phyloP scores from a whole-genome alignment of 2,113 vertebrate species.

The Aptenodytes patagonicus region DNA sequence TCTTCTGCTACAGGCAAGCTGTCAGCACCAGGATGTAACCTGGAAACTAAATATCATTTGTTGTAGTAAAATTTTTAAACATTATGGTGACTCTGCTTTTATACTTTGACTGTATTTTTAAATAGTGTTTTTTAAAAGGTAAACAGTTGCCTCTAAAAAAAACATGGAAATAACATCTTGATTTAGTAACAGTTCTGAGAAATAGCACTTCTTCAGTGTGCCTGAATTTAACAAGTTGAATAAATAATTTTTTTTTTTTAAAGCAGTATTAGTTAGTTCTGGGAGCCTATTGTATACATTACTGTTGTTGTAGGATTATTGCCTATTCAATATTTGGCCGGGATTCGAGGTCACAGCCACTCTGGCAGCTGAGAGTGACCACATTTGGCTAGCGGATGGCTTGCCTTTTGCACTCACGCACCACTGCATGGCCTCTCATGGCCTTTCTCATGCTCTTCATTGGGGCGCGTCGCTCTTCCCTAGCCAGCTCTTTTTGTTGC shows the following conservation, averaged over 20 bases:
- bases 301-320: background rate
- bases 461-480: background rate
- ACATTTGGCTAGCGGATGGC: background rate
- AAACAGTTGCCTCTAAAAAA: background rate
- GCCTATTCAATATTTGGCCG: background rate
- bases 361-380: background rate
- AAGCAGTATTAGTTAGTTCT: background rate
- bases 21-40: background rate
- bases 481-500: background rate
- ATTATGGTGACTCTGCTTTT: background rate
- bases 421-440: background rate
- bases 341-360: background rate
- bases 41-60: background rate
- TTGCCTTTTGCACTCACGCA: background rate
- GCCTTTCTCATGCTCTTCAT: background rate
- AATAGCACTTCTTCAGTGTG: background rate
- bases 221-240: background rate
- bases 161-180: background rate
- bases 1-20: background rate
- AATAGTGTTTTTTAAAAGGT: background rate
- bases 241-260: background rate
- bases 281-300: background rate
- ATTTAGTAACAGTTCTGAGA: background rate
- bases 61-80: background rate
- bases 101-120: background rate